Conservation (phyloP, 2,888 invertebrate species). For the Sarcophaga variegata region DNA sequence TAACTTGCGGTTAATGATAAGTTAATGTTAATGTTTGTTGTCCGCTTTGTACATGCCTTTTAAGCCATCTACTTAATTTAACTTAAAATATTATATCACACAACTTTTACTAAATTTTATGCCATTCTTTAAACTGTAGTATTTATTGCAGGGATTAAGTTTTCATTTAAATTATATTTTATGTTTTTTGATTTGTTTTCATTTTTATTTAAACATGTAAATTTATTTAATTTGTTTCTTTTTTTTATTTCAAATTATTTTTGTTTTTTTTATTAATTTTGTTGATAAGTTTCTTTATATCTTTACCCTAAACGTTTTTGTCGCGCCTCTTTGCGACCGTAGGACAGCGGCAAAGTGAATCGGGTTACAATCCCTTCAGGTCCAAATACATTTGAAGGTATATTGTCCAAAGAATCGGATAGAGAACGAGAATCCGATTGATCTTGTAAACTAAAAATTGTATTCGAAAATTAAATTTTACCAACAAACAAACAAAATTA, state of each 20-base stretch:
- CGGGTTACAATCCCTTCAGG: constrained; percentile 85
- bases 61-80: no score
- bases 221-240: not conserved
- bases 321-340: constrained; percentile 89
- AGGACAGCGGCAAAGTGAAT: constrained; percentile 89
- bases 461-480: constrained; percentile 61
- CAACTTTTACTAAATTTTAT: no score
- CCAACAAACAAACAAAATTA: constrained; percentile 43
- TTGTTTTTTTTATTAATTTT: constrained; percentile 5
- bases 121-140: no score
- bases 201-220: no score
- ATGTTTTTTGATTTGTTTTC: no score
- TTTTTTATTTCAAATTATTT: constrained; percentile 2
- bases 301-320: constrained; percentile 92
- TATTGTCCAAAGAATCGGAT: constrained; percentile 85
- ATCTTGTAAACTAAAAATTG: constrained; percentile 81
- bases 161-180: not conserved
- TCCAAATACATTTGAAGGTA: constrained; percentile 84
- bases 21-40: no score
- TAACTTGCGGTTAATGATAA: no score
- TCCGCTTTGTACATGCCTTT: no score
- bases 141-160: not conserved
- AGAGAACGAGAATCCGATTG: constrained; percentile 82
- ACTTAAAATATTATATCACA: no score
- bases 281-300: constrained; percentile 43